A percentile compares a stretch with the other conserved stretches of the same genome.
Evolutionary conservation across 1,140 invertebrate genomes (phyloP).

Genomic region (Papilio machaon): DNA sequence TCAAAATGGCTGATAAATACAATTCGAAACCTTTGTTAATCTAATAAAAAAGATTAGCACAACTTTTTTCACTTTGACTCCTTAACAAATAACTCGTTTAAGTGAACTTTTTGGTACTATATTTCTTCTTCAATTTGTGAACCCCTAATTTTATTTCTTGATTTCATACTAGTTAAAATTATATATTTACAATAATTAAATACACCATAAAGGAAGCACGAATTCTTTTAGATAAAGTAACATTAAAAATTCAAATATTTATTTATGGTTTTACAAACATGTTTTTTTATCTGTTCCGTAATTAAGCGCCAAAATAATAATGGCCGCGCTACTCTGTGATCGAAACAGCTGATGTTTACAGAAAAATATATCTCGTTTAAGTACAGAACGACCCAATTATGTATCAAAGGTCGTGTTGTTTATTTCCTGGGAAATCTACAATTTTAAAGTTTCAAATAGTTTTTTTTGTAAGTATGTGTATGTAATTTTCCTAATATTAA

Average conservation of each 20-base stretch:
- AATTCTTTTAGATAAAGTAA: background rate
- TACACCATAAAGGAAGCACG: background rate
- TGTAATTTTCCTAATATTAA: background rate
- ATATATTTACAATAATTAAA: background rate
- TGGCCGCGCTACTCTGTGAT: conserved; percentile 15
- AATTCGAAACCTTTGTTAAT: too few relatives aligned
- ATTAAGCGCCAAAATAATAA: conserved; percentile 32
- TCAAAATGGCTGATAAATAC: too few relatives aligned
- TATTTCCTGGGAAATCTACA: conserved; percentile 17
- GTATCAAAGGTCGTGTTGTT: background rate
- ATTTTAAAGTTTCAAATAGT: background rate
- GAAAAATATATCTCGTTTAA: conserved; percentile 18
- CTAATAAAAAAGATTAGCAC: too few relatives aligned
- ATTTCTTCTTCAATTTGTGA: too few relatives aligned
- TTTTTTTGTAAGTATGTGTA: background rate
- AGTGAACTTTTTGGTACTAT: too few relatives aligned
- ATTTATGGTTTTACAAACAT: conserved; percentile 29
- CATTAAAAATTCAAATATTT: conserved; percentile 12
- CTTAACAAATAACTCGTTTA: too few relatives aligned
- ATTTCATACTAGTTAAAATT: too few relatives aligned
- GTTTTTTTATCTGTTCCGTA: conserved; percentile 30
- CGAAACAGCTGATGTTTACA: conserved; percentile 20
- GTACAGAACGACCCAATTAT: conserved; percentile 6
- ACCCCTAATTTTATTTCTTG: too few relatives aligned
- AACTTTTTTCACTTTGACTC: too few relatives aligned